These are phyloP conservation scores for Arrhopalites spinosus DNA, from an alignment of 2,888 invertebrate genomes.

Conservation along the genomic window DNA sequence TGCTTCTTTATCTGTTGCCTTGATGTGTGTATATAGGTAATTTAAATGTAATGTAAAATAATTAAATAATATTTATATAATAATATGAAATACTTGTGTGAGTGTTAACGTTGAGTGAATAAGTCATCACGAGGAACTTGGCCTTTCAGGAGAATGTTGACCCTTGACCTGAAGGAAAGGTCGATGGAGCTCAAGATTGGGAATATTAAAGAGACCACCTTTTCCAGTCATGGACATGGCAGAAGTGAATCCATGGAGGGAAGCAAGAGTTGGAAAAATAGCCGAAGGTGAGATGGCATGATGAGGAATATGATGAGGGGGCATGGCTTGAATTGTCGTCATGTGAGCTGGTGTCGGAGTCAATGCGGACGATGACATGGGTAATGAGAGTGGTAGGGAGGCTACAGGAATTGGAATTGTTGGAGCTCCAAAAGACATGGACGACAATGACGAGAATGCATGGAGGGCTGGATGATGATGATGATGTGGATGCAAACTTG, in stretches of 20 bases:
- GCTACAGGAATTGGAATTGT: conserved; percentile 52
- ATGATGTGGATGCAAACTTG: conserved; percentile 48
- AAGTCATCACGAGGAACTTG: conserved; percentile 36
- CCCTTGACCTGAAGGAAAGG: conserved; percentile 50
- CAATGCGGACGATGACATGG: conserved; percentile 32
- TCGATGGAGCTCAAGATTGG: conserved; percentile 52
- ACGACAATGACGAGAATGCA: conserved; percentile 43
- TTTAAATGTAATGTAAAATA: too few species aligned
- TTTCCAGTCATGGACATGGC: conserved; percentile 49
- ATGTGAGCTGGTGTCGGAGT: conserved; percentile 52
- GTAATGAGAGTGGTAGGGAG: conserved; percentile 49
- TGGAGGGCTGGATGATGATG: conserved; percentile 45
- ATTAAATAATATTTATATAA: too few species aligned
- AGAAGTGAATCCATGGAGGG: conserved; percentile 52
- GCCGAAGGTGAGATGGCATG: conserved; percentile 46
- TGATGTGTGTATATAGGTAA: too few species aligned
- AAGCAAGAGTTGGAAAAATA: conserved; percentile 53
- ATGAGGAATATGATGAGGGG: conserved; percentile 47
- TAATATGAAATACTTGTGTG: too few species aligned
- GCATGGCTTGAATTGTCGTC: conserved; percentile 37
- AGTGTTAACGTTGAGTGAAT: background rate
- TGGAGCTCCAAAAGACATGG: conserved; percentile 38
- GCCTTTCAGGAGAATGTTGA: conserved; percentile 41
- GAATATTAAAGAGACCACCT: conserved; percentile 43
- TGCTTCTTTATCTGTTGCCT: too few species aligned